phyloP scores from a whole-genome alignment of 1,140 invertebrate species.

The Drosophila takahashii region DNA sequence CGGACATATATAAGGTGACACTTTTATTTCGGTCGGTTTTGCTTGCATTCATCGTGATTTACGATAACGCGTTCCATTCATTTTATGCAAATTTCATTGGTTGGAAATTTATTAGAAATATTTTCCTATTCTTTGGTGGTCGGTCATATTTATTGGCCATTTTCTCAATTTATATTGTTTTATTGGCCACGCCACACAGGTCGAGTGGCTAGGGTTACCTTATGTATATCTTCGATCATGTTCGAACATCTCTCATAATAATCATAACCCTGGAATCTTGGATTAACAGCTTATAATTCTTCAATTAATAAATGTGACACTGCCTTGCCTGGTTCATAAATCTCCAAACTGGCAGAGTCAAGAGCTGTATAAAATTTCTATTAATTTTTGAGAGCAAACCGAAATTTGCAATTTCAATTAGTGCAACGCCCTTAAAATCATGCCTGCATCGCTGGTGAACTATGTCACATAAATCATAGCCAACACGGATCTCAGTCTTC shows the following conservation, averaged over 20 bases:
- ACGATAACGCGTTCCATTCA: constrained; percentile 77
- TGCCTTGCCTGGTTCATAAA: constrained; percentile 65
- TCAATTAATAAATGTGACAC: constrained; percentile 74
- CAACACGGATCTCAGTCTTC: constrained; percentile 38
- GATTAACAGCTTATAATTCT: constrained; percentile 64
- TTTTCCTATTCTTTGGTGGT: constrained; percentile 28
- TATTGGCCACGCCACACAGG: constrained; percentile 69
- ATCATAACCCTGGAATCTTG: constrained; percentile 42
- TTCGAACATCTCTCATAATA: constrained; percentile 41
- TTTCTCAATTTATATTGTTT: constrained; percentile 72
- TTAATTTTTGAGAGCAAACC: constrained; percentile 54
- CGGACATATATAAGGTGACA: constrained; percentile 52
- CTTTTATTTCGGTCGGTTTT: constrained; percentile 63
- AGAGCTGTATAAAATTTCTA: constrained; percentile 69
- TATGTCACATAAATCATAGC: constrained; percentile 80
- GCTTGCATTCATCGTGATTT: constrained; percentile 55
- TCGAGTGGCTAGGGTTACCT: constrained; percentile 59
- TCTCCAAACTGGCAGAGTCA: constrained; percentile 37
- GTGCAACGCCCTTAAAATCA: constrained; percentile 67
- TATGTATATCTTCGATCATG: constrained; percentile 7
- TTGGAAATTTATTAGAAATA: constrained; percentile 30
- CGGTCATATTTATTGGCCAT: constrained; percentile 64
- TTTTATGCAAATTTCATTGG: constrained; percentile 71
- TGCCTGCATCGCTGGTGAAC: constrained; percentile 33
- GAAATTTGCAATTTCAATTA: constrained; percentile 82